Evolutionary conservation across 2,888 invertebrate genomes (phyloP).

Genomic region (Cataglyphis albicans): DNA sequence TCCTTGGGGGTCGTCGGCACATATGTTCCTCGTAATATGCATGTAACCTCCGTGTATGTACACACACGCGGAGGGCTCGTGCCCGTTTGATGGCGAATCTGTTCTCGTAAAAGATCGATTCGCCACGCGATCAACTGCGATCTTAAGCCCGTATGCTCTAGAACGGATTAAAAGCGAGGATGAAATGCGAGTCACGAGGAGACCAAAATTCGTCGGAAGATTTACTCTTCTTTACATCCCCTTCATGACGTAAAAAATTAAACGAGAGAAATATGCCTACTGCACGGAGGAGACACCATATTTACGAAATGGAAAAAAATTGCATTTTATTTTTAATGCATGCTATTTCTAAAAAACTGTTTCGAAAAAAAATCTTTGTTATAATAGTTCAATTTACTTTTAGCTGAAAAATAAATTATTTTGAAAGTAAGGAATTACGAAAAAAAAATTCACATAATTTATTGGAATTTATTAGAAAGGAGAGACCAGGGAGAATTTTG

Average conservation of each 20-base stretch:
- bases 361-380: neutral
- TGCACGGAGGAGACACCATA: neutral
- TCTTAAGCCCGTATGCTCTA: constrained; percentile 66
- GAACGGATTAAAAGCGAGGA: constrained; percentile 54
- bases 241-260: constrained; percentile 17
- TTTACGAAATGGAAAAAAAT: neutral
- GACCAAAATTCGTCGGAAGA: constrained; percentile 22
- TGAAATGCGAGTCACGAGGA: constrained; percentile 15
- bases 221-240: constrained; percentile 24
- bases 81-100: constrained; percentile 65
- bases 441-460: neutral
- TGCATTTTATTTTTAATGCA: neutral
- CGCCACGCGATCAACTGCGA: constrained; percentile 65
- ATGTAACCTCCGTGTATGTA: constrained; percentile 75
- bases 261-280: neutral
- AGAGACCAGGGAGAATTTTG: constrained; percentile 41
- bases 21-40: constrained; percentile 82
- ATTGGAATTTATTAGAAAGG: constrained; percentile 42
- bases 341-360: neutral
- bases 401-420: constrained; percentile 15
- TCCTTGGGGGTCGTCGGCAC: constrained; percentile 72
- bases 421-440: neutral
- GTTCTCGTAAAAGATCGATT: constrained; percentile 79
- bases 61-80: constrained; percentile 37
- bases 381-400: neutral